Evolutionary conservation across 2,113 vertebrate species (phyloP), one percentile per base, ranked within the genome.

Genomic region (Leptobrachium leishanense): DNA sequence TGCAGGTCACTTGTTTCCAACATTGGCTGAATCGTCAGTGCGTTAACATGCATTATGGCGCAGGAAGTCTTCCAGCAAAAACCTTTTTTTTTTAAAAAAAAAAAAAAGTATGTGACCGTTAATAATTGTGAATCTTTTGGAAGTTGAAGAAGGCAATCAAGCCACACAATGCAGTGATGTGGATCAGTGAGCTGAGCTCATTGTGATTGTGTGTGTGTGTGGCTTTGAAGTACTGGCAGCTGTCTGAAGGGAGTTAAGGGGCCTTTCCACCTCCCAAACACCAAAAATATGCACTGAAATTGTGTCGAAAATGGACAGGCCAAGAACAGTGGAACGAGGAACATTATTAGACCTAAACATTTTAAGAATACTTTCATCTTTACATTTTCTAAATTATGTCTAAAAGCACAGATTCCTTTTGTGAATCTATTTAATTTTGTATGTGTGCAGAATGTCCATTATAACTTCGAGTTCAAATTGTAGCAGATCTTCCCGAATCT

Each of bases 141-240:
- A 55, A 15, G 46, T 6, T 77, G 11, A 43, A 64, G 13, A 63
- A 77, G 70, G 66, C 76, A 43, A 67, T 77, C 76, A 71, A 70
- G 76, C 67, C 59, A 54, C 55, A 77, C 68, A 3, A 7, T 42
- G 74, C 39, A 62, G 15, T 42, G 67, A 20, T 77, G 39, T 77
- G 76, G 54, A 20, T 63, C 67, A 41, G 6, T 15, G 55, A 59
- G 3, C 68, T 77, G 68, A 77, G 5, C n/a, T 70, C 41, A 63
- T 41, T 59, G 4, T 13, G 43, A 55, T 44, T 77, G 55, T 46
- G 41, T 12, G 20, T 12, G 20, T 31, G 62, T 62, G 42, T 70
- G 53, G 66, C 76, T 70, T 71, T 77, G 67, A 71, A 50, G 43
- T 77, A 11, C 59, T 70, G 76, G 53, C 76, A 77, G 41, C 11